Conservation (phyloP, 2,113 vertebrate species). For the Trematomus loennbergii region DNA sequence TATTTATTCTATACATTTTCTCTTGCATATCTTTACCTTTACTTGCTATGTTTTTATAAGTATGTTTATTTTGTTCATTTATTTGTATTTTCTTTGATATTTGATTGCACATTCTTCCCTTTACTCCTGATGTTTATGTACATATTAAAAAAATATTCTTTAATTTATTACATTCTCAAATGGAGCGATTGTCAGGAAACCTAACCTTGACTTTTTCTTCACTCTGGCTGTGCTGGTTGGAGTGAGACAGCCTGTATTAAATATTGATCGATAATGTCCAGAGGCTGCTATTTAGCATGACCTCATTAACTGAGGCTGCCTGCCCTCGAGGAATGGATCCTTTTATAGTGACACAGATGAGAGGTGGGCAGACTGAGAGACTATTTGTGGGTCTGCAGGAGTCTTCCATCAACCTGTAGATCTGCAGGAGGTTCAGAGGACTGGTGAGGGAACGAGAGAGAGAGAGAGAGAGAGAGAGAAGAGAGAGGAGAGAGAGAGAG, state of each 20-base stretch:
- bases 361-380: conserved; percentile 63
- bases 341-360: conserved; percentile 77
- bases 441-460: background rate
- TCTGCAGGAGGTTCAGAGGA: conserved; percentile 45
- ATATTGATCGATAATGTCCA: conserved; percentile 83
- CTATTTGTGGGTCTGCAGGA: conserved; percentile 80
- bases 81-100: no score
- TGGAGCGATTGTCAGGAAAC: no score
- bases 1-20: no score
- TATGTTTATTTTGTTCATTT: no score
- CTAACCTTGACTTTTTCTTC: conserved; percentile 37
- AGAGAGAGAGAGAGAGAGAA: no score
- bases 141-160: no score
- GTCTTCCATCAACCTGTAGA: conserved; percentile 76
- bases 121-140: no score
- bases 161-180: no score
- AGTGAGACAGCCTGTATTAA: conserved; percentile 83
- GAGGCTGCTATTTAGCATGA: conserved; percentile 80
- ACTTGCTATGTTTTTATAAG: no score
- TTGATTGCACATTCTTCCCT: no score
- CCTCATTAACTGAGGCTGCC: conserved; percentile 80
- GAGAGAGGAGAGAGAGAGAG: no score
- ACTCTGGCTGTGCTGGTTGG: background rate
- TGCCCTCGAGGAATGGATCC: conserved; percentile 74
- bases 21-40: no score